These are phyloP conservation scores for Magallana angulata DNA, from an alignment of 1,140 invertebrate species.

Conservation along the genomic window DNA sequence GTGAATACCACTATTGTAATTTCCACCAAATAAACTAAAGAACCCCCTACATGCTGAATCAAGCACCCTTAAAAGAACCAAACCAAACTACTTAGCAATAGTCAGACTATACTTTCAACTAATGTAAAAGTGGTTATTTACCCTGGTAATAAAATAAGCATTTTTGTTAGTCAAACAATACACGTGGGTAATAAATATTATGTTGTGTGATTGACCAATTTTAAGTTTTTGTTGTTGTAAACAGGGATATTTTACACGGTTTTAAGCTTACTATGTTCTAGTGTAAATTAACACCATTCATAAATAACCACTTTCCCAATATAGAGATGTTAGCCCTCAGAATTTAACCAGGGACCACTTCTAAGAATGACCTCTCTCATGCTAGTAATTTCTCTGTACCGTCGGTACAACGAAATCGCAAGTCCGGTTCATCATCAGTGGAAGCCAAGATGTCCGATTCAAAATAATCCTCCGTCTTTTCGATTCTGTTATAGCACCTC, in stretches of 20 bases:
- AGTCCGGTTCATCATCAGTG: conserved; percentile 80
- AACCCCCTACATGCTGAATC: neutral
- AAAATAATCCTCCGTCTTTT: conserved; percentile 77
- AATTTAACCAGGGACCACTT: neutral
- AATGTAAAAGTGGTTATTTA: too few species aligned
- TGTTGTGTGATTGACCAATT: too few species aligned
- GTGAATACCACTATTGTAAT: too few species aligned
- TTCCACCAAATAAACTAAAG: too few species aligned
- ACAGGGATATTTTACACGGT: too few species aligned
- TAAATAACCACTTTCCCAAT: too few species aligned
- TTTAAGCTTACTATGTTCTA: too few species aligned
- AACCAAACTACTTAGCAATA: neutral
- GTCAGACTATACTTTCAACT: neutral
- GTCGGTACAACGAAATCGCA: conserved; percentile 49
- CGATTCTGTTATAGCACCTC: conserved; percentile 79
- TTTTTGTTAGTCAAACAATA: too few species aligned
- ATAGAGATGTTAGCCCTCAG: neutral
- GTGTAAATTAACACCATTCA: too few species aligned
- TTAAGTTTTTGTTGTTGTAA: too few species aligned
- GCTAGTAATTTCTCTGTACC: conserved; percentile 34
- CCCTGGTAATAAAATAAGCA: too few species aligned
- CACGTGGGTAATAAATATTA: too few species aligned
- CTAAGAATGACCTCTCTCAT: neutral
- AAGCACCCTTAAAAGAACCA: neutral
- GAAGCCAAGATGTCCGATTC: conserved; percentile 82